Evolutionary conservation across 2,797 vertebrate genomes (phyloP).

Genomic region (Manis pentadactyla): DNA sequence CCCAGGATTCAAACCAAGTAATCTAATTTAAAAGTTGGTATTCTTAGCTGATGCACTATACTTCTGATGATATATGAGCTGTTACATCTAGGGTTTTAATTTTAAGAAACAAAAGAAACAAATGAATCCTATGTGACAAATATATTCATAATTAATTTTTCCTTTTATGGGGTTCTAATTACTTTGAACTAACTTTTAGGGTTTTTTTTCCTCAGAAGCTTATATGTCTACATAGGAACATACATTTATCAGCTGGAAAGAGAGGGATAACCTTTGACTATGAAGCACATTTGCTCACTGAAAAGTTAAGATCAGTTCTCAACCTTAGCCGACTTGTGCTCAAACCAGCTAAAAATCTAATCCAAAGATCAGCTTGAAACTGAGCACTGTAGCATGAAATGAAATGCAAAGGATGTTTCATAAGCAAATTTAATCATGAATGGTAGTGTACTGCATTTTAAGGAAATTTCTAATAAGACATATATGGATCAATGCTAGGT

Average conservation of each 20-base stretch:
- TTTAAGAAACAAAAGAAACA: not conserved
- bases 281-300: not conserved
- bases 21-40: not conserved
- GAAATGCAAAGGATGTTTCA: not conserved
- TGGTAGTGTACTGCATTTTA: not conserved
- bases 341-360: not conserved
- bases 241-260: not conserved
- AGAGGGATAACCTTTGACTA: not conserved
- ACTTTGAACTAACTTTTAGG: not conserved
- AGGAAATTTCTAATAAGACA: slow-evolving; percentile 5
- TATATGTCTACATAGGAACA: not conserved
- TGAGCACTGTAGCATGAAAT: slow-evolving; percentile 15
- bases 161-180: not conserved
- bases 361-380: not conserved
- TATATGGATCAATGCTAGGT: not conserved
- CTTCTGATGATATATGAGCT: not conserved
- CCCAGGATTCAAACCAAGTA: not conserved
- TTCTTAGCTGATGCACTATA: no score
- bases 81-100: not conserved
- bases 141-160: not conserved
- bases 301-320: not conserved
- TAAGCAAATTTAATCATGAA: not conserved
- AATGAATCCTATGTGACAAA: not conserved
- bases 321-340: not conserved
- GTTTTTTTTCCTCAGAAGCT: not conserved